A percentile compares a stretch with the other conserved stretches of the same genome.
phyloP scores from a whole-genome alignment of 1,140 invertebrate genomes.

The Cotesia typhae region DNA sequence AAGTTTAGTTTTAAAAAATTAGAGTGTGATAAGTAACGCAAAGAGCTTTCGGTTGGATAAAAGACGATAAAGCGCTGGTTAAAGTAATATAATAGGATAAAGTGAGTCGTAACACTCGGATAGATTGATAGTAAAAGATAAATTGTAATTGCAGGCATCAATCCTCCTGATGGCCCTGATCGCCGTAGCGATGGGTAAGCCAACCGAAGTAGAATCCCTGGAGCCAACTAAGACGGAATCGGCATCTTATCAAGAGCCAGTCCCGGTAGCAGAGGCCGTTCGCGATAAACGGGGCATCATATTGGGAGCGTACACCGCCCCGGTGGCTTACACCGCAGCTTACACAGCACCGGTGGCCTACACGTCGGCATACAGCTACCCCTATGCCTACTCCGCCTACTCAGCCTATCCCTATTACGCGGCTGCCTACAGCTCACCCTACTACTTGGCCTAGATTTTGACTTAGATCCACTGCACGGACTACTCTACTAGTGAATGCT shows the following conservation, averaged over 20 bases:
- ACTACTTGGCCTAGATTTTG: constrained; percentile 45
- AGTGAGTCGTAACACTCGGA: neutral
- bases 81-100: neutral
- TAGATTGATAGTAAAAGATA: constrained; percentile 13
- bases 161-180: constrained; percentile 48
- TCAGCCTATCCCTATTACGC: constrained; percentile 54
- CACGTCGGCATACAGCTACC: constrained; percentile 45
- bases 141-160: constrained; percentile 34
- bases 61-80: neutral
- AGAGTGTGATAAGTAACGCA: no score
- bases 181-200: constrained; percentile 48
- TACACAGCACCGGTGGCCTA: constrained; percentile 45
- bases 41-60: no score
- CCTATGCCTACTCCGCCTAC: constrained; percentile 51
- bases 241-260: constrained; percentile 2
- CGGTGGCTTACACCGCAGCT: constrained; percentile 49
- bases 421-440: constrained; percentile 47
- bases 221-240: constrained; percentile 45
- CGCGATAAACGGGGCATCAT: constrained; percentile 51
- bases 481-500: neutral
- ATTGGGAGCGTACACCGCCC: constrained; percentile 52
- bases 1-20: no score
- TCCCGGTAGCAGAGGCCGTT: constrained; percentile 5
- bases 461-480: neutral
- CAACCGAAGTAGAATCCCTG: constrained; percentile 48